phyloP scores from a whole-genome alignment of 1,140 invertebrate species.

The Monochamus saltuarius region DNA sequence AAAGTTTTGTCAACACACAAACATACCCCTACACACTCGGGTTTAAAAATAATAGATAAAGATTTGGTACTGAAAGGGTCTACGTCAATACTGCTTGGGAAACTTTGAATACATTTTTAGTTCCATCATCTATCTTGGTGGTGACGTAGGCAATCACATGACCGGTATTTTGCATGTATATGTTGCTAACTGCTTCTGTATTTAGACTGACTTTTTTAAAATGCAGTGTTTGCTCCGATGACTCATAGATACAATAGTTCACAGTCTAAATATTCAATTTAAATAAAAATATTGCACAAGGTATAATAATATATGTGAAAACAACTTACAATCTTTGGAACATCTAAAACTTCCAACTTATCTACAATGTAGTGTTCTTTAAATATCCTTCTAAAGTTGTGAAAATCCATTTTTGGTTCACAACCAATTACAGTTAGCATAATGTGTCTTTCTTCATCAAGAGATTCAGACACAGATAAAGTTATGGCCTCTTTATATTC shows the following conservation, averaged over 20 bases:
- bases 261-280: conserved; percentile 26
- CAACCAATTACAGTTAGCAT: conserved; percentile 29
- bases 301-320: too few relatives aligned
- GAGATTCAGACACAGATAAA: conserved; percentile 35
- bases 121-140: conserved; percentile 13
- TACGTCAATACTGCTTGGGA: conserved; percentile 27
- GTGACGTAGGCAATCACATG: conserved; percentile 30
- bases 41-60: conserved; percentile 37
- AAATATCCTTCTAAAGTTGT: conserved; percentile 37
- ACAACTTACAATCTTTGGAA: too few relatives aligned
- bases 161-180: conserved; percentile 40
- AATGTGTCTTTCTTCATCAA: conserved; percentile 31
- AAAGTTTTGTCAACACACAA: neutral
- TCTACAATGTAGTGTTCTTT: conserved; percentile 39
- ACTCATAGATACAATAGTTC: conserved; percentile 22
- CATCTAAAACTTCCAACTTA: too few relatives aligned
- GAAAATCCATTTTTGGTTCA: conserved; percentile 38
- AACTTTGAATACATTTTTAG: conserved; percentile 30
- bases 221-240: conserved; percentile 27
- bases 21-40: conserved; percentile 38
- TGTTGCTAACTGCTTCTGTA: conserved; percentile 16
- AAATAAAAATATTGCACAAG: too few relatives aligned
- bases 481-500: conserved; percentile 33
- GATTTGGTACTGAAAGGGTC: conserved; percentile 28
- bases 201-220: conserved; percentile 40